Evolutionary conservation across 2,113 vertebrate genomes (phyloP), one percentile per base, ranked within the genome.

Genomic region (Apistogramma diplotaenia): DNA sequence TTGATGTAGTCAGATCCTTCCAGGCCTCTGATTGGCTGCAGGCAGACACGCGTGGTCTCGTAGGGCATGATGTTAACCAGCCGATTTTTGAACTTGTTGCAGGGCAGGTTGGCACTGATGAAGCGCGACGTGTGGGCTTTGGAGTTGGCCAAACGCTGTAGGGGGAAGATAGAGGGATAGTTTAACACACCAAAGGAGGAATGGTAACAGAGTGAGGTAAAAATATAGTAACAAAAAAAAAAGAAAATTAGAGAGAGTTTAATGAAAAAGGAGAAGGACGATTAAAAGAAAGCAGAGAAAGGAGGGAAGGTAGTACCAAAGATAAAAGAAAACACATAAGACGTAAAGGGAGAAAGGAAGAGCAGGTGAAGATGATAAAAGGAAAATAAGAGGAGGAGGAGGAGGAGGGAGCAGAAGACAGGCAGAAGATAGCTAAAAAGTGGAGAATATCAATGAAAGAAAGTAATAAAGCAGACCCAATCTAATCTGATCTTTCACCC

Each of bases 21-120:
- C 74, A 99, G 96, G 1, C 98, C 98, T 2, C 98, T 94, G 95
- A 99, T 99, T 92, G 98, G 98, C 95, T 99, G 98, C 55, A 99
- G 96, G 86, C 98, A 99, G 85, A 99, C 98, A 0, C 98, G 96
- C 0, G 98, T 99, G 84, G 95, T 98, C 95, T 99, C 98, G 0
- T 99, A 99, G 1, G 98, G 98, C 98, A 99, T 99, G 95, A 99
- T 98, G 95, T 99, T 99, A 15, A 99, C 98, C 76, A 99, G 95
- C 83, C 98, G 97, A 86, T 99, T 99, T 95, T 99, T 99, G 93
- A 99, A 99, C 87, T 99, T 99, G 97, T 99, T 99, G 93, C 98
- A 99, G 8, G 98, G 98, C 76, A 99, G 96, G 90, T 99, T 99
- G 96, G 98, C 98, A 60, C 97, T 99, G 95, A 99, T 97, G 94